Conservation (phyloP, 2,113 vertebrate species). For the Gallinago media region DNA sequence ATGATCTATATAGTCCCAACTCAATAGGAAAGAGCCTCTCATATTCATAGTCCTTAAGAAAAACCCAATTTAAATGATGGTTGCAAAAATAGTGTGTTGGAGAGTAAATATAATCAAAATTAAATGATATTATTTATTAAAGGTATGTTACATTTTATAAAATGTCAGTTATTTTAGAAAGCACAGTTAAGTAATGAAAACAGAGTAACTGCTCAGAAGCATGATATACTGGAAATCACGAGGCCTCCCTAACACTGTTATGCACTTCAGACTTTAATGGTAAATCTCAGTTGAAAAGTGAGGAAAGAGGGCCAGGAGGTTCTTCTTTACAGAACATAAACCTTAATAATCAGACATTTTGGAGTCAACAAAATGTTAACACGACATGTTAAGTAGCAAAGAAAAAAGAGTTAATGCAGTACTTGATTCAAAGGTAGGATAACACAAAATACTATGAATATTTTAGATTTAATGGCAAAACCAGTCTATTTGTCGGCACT, state of each 20-base stretch:
- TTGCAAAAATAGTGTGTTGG: background rate
- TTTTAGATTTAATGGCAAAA: background rate
- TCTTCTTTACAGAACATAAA: background rate
- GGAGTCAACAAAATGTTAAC: background rate
- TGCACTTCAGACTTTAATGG: background rate
- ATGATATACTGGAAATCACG: background rate
- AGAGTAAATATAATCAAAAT: background rate
- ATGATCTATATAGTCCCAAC: background rate
- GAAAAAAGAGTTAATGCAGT: background rate
- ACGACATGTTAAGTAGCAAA: background rate
- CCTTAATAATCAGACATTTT: background rate
- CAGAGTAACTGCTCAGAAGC: background rate
- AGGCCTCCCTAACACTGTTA: background rate
- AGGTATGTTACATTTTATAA: background rate
- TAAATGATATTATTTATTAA: background rate
- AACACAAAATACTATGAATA: background rate
- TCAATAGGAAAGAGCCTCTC: background rate
- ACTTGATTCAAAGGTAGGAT: background rate
- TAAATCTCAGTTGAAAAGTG: conserved; percentile 27
- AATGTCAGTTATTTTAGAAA: background rate
- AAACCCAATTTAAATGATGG: background rate
- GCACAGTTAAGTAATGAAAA: background rate
- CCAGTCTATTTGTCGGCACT: background rate
- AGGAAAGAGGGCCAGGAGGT: background rate
- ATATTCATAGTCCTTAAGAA: background rate